phyloP scores from a whole-genome alignment of 2,113 vertebrate species.

The Gallinago paraguaiae region DNA sequence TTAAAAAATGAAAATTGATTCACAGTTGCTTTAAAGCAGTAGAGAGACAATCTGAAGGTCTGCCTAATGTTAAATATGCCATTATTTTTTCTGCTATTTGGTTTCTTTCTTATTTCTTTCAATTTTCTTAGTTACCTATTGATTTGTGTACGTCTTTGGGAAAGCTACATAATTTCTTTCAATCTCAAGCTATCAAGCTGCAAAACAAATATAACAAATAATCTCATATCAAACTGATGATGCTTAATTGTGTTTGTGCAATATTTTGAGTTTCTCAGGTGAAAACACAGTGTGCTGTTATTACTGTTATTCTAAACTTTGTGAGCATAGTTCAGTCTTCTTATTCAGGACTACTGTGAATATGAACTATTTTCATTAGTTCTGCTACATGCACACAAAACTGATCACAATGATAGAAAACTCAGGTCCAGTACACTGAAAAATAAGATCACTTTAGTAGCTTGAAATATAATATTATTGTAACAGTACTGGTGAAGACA shows the following conservation, averaged over 20 bases:
- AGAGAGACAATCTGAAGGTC: neutral
- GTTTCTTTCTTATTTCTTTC: neutral
- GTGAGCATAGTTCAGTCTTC: neutral
- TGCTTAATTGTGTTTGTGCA: neutral
- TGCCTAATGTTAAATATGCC: neutral
- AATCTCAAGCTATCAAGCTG: neutral
- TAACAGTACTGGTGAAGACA: neutral
- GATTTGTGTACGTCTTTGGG: neutral
- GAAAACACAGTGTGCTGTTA: neutral
- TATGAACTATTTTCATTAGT: neutral
- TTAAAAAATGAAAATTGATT: conserved; percentile 5
- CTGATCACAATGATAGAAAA: neutral
- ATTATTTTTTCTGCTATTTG: neutral
- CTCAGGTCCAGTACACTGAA: neutral
- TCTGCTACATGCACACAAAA: neutral
- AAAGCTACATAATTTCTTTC: neutral
- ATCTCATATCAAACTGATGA: neutral
- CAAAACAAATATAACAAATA: neutral
- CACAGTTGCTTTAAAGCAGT: neutral
- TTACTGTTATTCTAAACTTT: neutral
- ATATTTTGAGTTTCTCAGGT: neutral
- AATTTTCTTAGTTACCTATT: neutral
- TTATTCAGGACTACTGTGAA: neutral
- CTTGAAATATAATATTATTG: conserved; percentile 53
- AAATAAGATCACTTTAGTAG: neutral